These are phyloP conservation scores for Tautogolabrus adspersus DNA, from an alignment of 2,113 vertebrate genomes.

Conservation along the genomic window DNA sequence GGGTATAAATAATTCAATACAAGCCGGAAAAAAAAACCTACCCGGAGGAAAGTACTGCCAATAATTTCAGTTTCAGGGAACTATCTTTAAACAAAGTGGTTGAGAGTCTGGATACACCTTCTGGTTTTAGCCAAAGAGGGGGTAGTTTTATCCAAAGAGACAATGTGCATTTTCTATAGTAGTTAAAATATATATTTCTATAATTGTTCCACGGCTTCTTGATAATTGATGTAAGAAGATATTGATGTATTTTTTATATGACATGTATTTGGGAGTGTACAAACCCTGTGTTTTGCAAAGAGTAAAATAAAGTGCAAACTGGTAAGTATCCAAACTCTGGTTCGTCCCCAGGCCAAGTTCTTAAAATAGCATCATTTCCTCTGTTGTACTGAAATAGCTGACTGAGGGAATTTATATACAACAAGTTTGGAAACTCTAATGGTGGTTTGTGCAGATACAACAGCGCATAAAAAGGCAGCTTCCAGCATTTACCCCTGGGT, in stretches of 20 bases:
- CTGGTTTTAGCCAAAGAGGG: no score
- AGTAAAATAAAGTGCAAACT: background rate
- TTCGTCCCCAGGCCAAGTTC: constrained; percentile 10
- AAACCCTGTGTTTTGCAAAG: background rate
- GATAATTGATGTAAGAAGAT: no score
- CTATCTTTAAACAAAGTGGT: background rate
- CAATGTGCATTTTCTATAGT: background rate
- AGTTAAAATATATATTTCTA: background rate
- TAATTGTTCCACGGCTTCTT: no score
- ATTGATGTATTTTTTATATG: no score
- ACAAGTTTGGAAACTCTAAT: constrained; percentile 29
- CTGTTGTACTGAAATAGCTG: constrained; percentile 17
- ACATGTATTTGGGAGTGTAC: background rate
- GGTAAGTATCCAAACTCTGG: constrained; percentile 11
- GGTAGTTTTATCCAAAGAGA: no score
- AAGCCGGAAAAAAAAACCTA: background rate
- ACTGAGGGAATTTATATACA: constrained; percentile 16
- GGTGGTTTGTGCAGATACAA: constrained; percentile 28
- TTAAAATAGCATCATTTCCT: constrained; percentile 18
- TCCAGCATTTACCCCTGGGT: constrained; percentile 14
- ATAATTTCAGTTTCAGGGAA: background rate
- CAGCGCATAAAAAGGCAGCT: constrained; percentile 18
- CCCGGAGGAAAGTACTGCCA: background rate
- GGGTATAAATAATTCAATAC: background rate
- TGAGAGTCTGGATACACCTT: background rate